Evolutionary conservation across 2,797 vertebrate species (phyloP).

Genomic region (Alectoris magna): DNA sequence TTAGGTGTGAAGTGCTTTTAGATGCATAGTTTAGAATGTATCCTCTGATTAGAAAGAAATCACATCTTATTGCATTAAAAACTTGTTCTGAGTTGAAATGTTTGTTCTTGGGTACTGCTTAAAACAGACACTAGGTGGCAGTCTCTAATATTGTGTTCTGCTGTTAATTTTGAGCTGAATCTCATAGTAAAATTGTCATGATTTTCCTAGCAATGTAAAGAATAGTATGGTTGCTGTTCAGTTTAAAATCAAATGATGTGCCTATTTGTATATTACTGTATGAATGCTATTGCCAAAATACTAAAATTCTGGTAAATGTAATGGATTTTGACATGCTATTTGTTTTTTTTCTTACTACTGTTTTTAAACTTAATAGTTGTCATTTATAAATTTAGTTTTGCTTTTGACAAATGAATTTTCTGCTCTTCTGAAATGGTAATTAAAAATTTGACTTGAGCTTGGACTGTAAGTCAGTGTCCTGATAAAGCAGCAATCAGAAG

Average conservation of each 20-base stretch:
- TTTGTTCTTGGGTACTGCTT: neutral
- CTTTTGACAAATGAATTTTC: neutral
- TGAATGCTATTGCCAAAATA: neutral
- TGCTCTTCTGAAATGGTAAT: neutral
- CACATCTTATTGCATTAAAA: neutral
- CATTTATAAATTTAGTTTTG: neutral
- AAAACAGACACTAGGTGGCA: conserved; percentile 64
- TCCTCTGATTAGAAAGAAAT: neutral
- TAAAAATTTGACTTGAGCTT: neutral
- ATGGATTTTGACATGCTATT: neutral
- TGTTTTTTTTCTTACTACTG: neutral
- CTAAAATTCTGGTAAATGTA: neutral
- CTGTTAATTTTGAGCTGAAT: neutral
- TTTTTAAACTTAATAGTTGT: neutral
- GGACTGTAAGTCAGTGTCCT: neutral
- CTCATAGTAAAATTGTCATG: neutral
- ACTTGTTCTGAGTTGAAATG: neutral
- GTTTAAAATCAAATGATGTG: neutral
- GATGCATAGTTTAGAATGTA: neutral
- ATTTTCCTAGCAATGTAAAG: neutral
- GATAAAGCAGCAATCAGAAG: neutral
- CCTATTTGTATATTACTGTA: neutral
- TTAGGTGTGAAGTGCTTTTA: neutral
- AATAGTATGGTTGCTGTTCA: neutral
- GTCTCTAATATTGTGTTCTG: neutral